Evolutionary conservation across 2,113 vertebrate species (phyloP), one percentile per base, ranked within the genome.

Genomic region (Grus americana): DNA sequence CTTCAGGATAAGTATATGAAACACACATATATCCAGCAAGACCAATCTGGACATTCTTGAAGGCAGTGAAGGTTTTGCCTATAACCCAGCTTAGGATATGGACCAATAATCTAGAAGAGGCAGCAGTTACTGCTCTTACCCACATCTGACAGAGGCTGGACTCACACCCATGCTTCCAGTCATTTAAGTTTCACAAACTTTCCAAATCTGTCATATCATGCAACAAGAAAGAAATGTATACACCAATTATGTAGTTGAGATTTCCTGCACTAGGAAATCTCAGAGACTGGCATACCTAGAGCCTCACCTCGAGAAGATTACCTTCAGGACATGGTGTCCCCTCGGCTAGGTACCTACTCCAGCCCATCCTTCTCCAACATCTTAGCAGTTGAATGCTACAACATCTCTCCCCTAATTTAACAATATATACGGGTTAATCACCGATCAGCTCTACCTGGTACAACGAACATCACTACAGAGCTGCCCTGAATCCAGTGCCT

Each of bases 371-470:
- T 54, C 52, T 63, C 26, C 23, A 65, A 13, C 24, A 79, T 16
- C 19, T 62, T 5, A 29, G 20, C 27, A 90, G 32, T 0, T 38
- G 17, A 73, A 70, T 13, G 5, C n/a, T 65, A 61, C 20, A 50
- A 22, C 11, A 4, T 10, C 11, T 36, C n/a, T 63, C 30, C 13
- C 19, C 5, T 63, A 0, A 18, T 84, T 68, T 34, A 79, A 38
- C 32, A 67, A 58, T 12, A n/a, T 3, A 32, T 2, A 13, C 0
- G 1, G 15, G 30, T 27, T 61, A 67, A 40, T 17, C 4, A 4
- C 54, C n/a, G 10, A 49, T 36, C 47, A 75, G 49, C 34, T 54
- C 36, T 49, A 17, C 4, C 44, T 55, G 42, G 29, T 26, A 23
- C 34, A 54, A 16, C 1, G 2, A 65, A 49, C 34, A 42, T 9